Base-by-base conservation (phyloP, 2,888 invertebrate genomes). In the Biston betularia region DNA sequence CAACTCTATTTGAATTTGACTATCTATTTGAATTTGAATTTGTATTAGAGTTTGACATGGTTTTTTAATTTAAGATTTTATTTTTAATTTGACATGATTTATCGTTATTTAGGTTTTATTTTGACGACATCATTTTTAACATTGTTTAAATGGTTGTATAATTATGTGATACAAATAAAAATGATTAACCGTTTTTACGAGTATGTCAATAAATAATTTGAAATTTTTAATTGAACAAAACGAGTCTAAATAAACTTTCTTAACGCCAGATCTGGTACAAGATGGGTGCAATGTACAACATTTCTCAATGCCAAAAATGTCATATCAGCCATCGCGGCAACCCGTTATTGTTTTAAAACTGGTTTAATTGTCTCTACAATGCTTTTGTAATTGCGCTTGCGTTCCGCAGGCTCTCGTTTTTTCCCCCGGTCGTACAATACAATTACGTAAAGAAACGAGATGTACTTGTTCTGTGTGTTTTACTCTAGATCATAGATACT, bases 351-450 rank as follows among this genome's bases (percentile, higher is more conserved):
- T 38, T 38, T 58, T 58, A 11, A 49, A 49, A 24, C 58, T 15
- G 40, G 48, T 46, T 38, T 35, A 52, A 57, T 57, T 38, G 14
- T 50, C 34, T 14, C 24, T 48, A 54, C 14, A 42, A 59, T 33
- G 42, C 34, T 65, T 56, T 56, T 65, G 60, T 50, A 65, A 65
- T 64, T 35, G 42, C 49, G 15, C 40, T 56, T 53, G 54, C 24
- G 35, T 60, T 54, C 42, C 49, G 50, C 57, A 48, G 35, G 7
- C 49, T 58, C 33, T 49, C 42, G 33, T 63, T 67, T 63, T 63
- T 63, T 14, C 44, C 54, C 45, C 64, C 8, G 38, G 15, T 9
- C 44, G 34, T 66, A 66, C 63, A 67, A 59, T 66, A 53, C 45
- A 12, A 35, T 59, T 64, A 58, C 49, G 54, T 34, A 57, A 66